A percentile compares a stretch with the other conserved stretches of the same genome.
These are phyloP conservation scores for Criorhina ranunculi DNA, from an alignment of 2,888 invertebrate genomes.

Conservation along the genomic window DNA sequence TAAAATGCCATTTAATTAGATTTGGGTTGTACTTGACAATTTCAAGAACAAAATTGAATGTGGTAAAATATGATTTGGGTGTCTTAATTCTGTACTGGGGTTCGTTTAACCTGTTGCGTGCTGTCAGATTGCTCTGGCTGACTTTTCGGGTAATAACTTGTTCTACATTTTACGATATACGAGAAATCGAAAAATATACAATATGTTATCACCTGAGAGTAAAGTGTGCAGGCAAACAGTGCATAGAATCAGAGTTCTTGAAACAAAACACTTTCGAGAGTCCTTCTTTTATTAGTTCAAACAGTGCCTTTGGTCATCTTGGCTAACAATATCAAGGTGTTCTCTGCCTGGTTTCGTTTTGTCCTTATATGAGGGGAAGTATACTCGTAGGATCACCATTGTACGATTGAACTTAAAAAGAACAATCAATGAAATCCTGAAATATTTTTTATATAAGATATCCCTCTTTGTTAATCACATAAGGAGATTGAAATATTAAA, in stretches of 20 bases:
- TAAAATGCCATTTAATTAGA: slow-evolving; percentile 9
- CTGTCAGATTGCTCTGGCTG: slow-evolving; percentile 9
- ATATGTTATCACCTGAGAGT: slow-evolving; percentile 69
- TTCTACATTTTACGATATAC: slow-evolving; percentile 75
- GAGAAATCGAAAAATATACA: slow-evolving; percentile 74
- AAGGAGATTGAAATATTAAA: slow-evolving; percentile 29
- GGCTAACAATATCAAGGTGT: slow-evolving; percentile 20
- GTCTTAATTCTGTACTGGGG: neutral
- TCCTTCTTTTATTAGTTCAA: neutral
- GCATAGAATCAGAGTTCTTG: neutral
- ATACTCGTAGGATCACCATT: too few relatives aligned
- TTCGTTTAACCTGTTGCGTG: neutral
- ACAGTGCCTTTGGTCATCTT: slow-evolving; percentile 1
- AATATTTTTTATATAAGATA: slow-evolving; percentile 16
- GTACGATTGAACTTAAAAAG: slow-evolving; percentile 28
- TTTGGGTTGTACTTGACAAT: slow-evolving; percentile 14
- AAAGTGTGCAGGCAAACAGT: slow-evolving; percentile 25
- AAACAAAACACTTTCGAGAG: slow-evolving; percentile 25
- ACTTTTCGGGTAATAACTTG: slow-evolving; percentile 66
- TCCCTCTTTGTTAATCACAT: slow-evolving; percentile 10
- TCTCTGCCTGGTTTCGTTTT: neutral
- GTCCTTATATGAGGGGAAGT: too few relatives aligned
- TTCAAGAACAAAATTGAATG: neutral
- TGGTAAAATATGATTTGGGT: neutral
- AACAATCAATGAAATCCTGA: slow-evolving; percentile 1